Conservation (phyloP, 1,140 invertebrate genomes). For the Heliconius hermathena region DNA sequence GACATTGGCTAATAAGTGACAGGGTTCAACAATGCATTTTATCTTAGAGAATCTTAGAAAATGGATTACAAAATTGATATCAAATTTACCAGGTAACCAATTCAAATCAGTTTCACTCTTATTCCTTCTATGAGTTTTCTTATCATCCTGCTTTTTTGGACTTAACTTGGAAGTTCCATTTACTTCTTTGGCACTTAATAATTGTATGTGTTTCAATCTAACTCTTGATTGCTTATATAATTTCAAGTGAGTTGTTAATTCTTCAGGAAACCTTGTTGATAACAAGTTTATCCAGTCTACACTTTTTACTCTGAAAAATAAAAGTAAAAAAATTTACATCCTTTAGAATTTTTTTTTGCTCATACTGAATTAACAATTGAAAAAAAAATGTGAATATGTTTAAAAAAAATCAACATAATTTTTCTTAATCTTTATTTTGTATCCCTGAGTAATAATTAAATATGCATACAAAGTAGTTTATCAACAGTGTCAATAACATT, state of each 20-base stretch:
- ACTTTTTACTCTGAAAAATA: conserved; percentile 87
- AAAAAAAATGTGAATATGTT: no score
- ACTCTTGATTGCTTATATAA: conserved; percentile 89
- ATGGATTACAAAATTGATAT: no score
- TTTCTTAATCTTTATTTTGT: background rate
- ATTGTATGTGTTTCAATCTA: conserved; percentile 70
- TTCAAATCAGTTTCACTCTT: conserved; percentile 88
- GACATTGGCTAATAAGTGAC: no score
- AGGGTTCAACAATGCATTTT: no score
- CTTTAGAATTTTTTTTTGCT: no score
- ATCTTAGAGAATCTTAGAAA: no score
- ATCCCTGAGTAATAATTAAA: background rate
- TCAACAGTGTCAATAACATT: conserved; percentile 30
- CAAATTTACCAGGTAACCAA: conserved; percentile 81
- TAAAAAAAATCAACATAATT: background rate
- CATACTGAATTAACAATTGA: no score
- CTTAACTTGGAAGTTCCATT: conserved; percentile 78
- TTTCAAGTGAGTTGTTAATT: conserved; percentile 93
- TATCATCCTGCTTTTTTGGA: conserved; percentile 77
- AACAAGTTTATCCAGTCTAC: conserved; percentile 95
- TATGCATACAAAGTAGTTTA: conserved; percentile 26
- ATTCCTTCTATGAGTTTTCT: conserved; percentile 84
- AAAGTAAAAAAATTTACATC: no score
- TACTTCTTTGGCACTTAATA: conserved; percentile 75
- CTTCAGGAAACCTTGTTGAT: conserved; percentile 93